Conservation (phyloP, 2,797 vertebrate species). For the Coregonus sp. region DNA sequence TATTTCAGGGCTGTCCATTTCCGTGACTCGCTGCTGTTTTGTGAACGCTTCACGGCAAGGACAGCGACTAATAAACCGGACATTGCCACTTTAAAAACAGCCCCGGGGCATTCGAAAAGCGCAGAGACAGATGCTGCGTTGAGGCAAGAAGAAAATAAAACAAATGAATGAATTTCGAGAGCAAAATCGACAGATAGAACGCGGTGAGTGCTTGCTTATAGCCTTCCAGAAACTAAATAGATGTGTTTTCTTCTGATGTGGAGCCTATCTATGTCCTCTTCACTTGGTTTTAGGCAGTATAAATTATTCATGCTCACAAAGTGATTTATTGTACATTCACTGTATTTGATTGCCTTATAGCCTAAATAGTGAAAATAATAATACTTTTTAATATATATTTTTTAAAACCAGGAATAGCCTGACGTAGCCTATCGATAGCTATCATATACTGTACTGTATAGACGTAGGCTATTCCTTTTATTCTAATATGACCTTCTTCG, state of each 20-base stretch:
- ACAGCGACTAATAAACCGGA: conserved; percentile 57
- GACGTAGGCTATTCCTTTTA: not conserved
- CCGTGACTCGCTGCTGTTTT: conserved; percentile 32
- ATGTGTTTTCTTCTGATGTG: not conserved
- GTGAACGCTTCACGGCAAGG: conserved; percentile 49
- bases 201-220: conserved; percentile 70
- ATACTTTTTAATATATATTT: not conserved
- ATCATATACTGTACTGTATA: not conserved
- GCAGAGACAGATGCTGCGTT: conserved; percentile 55
- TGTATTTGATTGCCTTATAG: not conserved
- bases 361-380: not conserved
- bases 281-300: not conserved
- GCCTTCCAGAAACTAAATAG: not conserved
- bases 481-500: not conserved
- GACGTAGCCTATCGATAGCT: not conserved
- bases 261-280: not conserved
- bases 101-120: conserved; percentile 63
- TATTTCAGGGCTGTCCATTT: conserved; percentile 26
- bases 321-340: not conserved
- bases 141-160: conserved; percentile 47
- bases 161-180: conserved; percentile 63
- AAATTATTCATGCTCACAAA: not conserved
- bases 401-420: not conserved
- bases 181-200: conserved; percentile 49
- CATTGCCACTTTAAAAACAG: conserved; percentile 57